Base-by-base conservation (phyloP, 2,797 vertebrate species). In the Cottoperca gobio region DNA sequence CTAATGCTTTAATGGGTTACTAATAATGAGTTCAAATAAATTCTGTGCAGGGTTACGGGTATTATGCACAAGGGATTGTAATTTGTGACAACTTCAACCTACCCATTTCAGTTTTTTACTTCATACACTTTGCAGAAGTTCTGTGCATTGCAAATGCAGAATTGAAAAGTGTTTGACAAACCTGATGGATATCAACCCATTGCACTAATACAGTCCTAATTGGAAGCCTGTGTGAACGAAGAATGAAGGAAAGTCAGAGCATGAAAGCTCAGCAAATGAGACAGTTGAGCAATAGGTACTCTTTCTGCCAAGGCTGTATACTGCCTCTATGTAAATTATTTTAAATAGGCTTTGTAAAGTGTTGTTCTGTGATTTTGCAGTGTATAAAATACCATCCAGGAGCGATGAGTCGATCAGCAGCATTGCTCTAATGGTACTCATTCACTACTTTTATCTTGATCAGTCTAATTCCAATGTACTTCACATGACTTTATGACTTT, bases 401-500 rank as follows among this genome's bases (percentile, higher is more conserved):
- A 69, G 48, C 14, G 14, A 80, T 67, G 35, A 48, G 50, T 74
- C 23, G 60, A 57, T 65, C 64, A 70, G 28, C 54, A 64, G 61
- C 52, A 50, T 39, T 42, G 21, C n/a, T 76, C 45, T 70, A 60
- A 58, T 61, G 52, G 31, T 31, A 24, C 21, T 71, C 62, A 70
- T 72, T 60, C 81, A 65, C 63, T 64, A 9, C 61, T 60, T 58
- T 69, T 31, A 7, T 55, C 45, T 70, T 73, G 37, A 85, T 80
- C 73, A 79, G 66, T 59, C 52, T 58, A 28, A 39, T 79, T 21
- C 21, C 2, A 48, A 24, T 4, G 21, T 55, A 65, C 28, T 63
- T 76, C 11, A 50, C 52, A 37, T 43, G 21, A 55, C 60, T 17
- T 40, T 43, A 50, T 55, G 13, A 40, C 52, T 59, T 58, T 6